Conservation (phyloP, 2,888 invertebrate genomes). For the Agriopis marginaria region DNA sequence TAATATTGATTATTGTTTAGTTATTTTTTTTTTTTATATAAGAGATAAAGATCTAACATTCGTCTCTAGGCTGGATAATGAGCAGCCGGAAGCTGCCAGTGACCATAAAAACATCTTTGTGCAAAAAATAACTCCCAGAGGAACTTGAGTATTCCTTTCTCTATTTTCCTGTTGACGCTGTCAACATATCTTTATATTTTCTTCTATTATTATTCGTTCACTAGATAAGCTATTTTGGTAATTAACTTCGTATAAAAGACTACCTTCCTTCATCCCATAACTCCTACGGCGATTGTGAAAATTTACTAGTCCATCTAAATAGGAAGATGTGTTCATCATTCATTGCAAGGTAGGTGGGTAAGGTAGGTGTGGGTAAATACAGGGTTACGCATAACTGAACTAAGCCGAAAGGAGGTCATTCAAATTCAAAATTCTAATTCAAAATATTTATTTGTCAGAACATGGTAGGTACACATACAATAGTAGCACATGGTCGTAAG, state of each 20-base stretch:
- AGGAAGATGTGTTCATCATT: not conserved
- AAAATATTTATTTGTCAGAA: no score
- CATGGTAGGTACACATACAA: no score
- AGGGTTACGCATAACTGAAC: not conserved
- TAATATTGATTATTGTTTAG: no score
- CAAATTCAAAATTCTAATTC: no score
- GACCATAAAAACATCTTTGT: slow-evolving; percentile 18
- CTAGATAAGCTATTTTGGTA: slow-evolving; percentile 6
- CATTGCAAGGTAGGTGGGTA: not conserved
- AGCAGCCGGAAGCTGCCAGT: slow-evolving; percentile 13
- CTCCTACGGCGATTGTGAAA: no score
- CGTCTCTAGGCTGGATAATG: slow-evolving; percentile 4
- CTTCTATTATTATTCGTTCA: slow-evolving; percentile 14
- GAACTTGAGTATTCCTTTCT: slow-evolving; percentile 20
- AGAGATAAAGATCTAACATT: not conserved
- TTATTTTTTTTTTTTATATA: no score
- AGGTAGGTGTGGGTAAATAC: not conserved
- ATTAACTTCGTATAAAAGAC: no score
- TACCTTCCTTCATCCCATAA: no score
- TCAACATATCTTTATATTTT: slow-evolving; percentile 24
- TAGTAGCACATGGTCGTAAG: no score
- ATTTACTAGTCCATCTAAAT: not conserved
- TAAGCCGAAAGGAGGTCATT: no score
- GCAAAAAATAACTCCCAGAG: slow-evolving; percentile 18
- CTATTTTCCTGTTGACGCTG: slow-evolving; percentile 32